Evolutionary conservation across 2,113 vertebrate species (phyloP).

Genomic region (Peromyscus leucopus): DNA sequence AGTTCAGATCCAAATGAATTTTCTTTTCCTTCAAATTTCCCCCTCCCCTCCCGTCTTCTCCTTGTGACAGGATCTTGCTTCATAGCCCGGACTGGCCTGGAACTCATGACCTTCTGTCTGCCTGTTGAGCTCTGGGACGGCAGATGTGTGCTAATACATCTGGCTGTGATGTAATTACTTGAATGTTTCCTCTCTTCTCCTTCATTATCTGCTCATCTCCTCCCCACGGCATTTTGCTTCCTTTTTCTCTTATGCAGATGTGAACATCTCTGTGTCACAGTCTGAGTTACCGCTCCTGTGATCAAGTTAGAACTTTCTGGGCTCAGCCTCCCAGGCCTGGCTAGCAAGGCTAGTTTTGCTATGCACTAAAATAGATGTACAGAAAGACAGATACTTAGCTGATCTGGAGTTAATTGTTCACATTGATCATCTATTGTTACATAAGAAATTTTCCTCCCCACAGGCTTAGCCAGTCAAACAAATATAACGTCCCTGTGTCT

Average conservation of each 20-base stretch:
- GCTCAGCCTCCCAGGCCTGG: background rate
- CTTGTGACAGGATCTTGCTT: background rate
- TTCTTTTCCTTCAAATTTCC: background rate
- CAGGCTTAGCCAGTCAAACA: background rate
- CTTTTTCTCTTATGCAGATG: background rate
- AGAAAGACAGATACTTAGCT: background rate
- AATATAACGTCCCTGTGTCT: slow-evolving; percentile 1
- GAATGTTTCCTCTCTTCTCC: slow-evolving; percentile 16
- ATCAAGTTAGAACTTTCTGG: background rate
- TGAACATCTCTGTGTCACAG: background rate
- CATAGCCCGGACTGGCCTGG: background rate
- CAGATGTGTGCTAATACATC: background rate
- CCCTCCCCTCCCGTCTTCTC: background rate
- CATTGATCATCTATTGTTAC: background rate
- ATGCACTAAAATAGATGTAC: background rate
- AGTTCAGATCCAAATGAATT: background rate
- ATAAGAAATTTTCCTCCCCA: background rate
- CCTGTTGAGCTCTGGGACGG: background rate
- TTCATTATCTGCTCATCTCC: slow-evolving; percentile 26
- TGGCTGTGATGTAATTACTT: background rate
- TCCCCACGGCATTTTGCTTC: slow-evolving; percentile 1
- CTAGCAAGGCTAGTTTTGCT: background rate
- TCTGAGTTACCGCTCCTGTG: background rate
- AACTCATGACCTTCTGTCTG: background rate
- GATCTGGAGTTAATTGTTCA: background rate